Evolutionary conservation across 2,113 vertebrate species (phyloP).

Genomic region (Epinephelus fuscoguttatus): DNA sequence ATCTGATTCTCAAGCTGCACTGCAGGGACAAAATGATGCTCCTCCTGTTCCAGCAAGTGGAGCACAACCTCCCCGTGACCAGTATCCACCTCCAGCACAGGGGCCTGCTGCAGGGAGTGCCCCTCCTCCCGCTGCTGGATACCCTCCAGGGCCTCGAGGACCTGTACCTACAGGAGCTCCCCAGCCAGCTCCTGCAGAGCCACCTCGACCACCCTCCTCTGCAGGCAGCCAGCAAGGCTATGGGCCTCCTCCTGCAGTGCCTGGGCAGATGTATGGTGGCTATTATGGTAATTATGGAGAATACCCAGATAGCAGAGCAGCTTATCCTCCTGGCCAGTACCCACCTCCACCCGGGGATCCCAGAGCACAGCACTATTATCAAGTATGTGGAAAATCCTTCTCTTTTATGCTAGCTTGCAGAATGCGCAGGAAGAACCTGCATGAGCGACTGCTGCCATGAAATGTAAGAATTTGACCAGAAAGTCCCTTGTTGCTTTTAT

Average conservation of each 20-base stretch:
- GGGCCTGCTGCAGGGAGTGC: slow-evolving; percentile 47
- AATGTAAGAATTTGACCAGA: background rate
- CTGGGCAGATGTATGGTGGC: slow-evolving; percentile 74
- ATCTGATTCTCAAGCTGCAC: slow-evolving; percentile 42
- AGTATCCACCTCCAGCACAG: slow-evolving; percentile 65
- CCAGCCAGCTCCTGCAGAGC: slow-evolving; percentile 79
- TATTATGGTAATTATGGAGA: slow-evolving; percentile 86
- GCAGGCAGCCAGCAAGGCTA: slow-evolving; percentile 85
- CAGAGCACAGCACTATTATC: slow-evolving; percentile 89
- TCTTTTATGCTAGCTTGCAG: background rate
- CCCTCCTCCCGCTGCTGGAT: slow-evolving; percentile 47
- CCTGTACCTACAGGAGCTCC: slow-evolving; percentile 51
- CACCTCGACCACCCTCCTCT: slow-evolving; percentile 83
- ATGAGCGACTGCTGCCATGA: background rate
- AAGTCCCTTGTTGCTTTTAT: background rate
- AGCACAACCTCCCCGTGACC: slow-evolving; percentile 48
- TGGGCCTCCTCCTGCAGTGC: slow-evolving; percentile 70
- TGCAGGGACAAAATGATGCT: slow-evolving; percentile 61
- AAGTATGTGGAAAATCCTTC: slow-evolving; percentile 79
- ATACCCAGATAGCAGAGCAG: slow-evolving; percentile 83
- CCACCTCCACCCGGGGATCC: slow-evolving; percentile 83
- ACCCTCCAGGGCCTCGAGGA: slow-evolving; percentile 67
- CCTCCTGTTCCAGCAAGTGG: slow-evolving; percentile 50
- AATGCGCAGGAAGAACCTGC: background rate
- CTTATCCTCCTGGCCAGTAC: slow-evolving; percentile 84